A percentile compares a stretch with the other conserved stretches of the same genome.
Conservation (phyloP, 2,113 vertebrate genomes). For the Pao palembangensis region DNA sequence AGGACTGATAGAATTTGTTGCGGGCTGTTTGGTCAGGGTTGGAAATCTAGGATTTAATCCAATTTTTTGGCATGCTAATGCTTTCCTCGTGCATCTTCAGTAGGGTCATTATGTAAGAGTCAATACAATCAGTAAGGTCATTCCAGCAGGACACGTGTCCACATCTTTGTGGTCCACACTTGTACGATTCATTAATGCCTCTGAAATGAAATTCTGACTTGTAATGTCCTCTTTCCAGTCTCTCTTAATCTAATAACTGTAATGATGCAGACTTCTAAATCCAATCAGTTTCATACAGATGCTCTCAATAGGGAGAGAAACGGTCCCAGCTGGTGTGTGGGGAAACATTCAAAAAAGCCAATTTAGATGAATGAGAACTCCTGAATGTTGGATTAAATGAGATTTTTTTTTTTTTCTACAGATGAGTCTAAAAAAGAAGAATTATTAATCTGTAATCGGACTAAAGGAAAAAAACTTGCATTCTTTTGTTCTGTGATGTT, state of each 20-base stretch:
- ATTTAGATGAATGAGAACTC: slow-evolving; percentile 24
- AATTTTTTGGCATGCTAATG: slow-evolving; percentile 59
- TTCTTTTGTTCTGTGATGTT: too few species aligned
- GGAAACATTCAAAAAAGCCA: slow-evolving; percentile 26
- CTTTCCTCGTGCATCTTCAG: slow-evolving; percentile 59
- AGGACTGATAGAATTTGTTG: slow-evolving; percentile 48
- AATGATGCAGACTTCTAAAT: slow-evolving; percentile 69
- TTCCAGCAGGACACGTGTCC: slow-evolving; percentile 60
- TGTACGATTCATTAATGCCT: slow-evolving; percentile 60
- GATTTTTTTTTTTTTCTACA: not conserved
- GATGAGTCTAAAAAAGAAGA: too few species aligned
- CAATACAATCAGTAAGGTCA: slow-evolving; percentile 65
- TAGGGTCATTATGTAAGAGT: slow-evolving; percentile 63
- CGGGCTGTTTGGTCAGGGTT: slow-evolving; percentile 36
- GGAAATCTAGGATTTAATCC: slow-evolving; percentile 53
- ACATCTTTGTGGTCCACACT: slow-evolving; percentile 45
- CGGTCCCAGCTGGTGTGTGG: slow-evolving; percentile 45
- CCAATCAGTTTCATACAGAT: slow-evolving; percentile 65
- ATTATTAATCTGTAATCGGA: too few species aligned
- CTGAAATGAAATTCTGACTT: slow-evolving; percentile 59
- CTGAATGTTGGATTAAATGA: slow-evolving; percentile 1
- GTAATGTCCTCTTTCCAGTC: slow-evolving; percentile 35
- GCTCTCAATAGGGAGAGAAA: slow-evolving; percentile 51
- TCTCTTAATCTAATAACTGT: slow-evolving; percentile 62
- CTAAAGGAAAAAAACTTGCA: too few species aligned